These are phyloP conservation scores for Dipus sagitta DNA, from an alignment of 2,797 vertebrate species.

Conservation along the genomic window DNA sequence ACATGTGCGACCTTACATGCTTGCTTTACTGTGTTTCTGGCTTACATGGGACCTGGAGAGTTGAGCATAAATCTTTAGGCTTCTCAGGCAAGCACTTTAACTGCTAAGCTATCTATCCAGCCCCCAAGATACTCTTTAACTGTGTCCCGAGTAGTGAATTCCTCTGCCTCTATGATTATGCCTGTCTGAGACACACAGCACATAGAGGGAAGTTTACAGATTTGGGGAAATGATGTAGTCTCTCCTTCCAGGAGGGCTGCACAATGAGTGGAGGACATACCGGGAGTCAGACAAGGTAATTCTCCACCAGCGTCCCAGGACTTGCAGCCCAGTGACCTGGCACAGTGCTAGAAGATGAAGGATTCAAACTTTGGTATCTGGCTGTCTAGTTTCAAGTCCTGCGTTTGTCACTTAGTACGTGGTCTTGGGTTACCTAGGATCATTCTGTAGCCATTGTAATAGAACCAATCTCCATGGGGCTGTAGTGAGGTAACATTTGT, in stretches of 20 bases:
- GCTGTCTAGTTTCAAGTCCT: background rate
- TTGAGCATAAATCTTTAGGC: too few species aligned
- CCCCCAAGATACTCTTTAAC: background rate
- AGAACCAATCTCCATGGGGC: background rate
- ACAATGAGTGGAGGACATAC: background rate
- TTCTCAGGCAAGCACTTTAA: too few species aligned
- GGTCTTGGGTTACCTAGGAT: background rate
- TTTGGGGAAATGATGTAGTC: background rate
- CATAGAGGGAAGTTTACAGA: background rate
- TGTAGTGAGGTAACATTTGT: background rate
- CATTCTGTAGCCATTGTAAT: background rate
- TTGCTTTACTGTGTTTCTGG: too few species aligned
- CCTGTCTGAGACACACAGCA: background rate
- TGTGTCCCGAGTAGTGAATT: background rate
- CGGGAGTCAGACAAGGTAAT: background rate
- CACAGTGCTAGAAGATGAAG: background rate
- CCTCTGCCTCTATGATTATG: background rate
- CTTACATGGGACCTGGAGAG: too few species aligned
- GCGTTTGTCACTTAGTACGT: background rate
- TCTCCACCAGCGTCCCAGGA: background rate
- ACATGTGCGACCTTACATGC: too few species aligned
- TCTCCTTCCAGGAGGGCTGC: background rate
- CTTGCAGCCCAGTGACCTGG: background rate
- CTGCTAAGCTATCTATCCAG: too few species aligned
- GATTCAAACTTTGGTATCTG: background rate